A percentile compares a stretch with the other conserved stretches of the same genome.
phyloP scores from a whole-genome alignment of 2,113 vertebrate species.

The Nannospalax galili region DNA sequence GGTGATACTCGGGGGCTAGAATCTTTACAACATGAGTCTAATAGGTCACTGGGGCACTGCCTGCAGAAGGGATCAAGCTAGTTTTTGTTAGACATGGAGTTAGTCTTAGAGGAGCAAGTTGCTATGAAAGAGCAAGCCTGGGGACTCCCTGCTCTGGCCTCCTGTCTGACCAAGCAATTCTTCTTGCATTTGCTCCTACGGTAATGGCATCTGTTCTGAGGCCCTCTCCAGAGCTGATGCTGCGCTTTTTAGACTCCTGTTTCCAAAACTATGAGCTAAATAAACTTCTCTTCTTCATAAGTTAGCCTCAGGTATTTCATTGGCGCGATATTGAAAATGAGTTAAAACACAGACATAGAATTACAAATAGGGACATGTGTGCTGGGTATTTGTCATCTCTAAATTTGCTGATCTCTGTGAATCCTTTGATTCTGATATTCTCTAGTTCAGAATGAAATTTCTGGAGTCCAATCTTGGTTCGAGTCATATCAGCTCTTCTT shows the following conservation, averaged over 20 bases:
- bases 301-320: not conserved
- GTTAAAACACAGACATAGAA: not conserved
- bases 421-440: not conserved
- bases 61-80: not conserved
- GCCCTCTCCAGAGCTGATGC: not conserved
- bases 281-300: not conserved
- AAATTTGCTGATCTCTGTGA: not conserved
- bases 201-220: not conserved
- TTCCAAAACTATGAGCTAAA: not conserved
- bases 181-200: not conserved
- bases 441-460: constrained; percentile 1
- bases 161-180: not conserved
- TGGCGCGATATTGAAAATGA: not conserved
- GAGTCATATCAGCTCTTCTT: not conserved
- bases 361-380: not conserved
- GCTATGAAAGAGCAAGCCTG: not conserved
- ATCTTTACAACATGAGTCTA: not conserved
- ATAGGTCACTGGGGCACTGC: too few relatives aligned
- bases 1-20: not conserved
- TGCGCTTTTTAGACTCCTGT: not conserved
- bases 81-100: not conserved
- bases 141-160: not conserved
- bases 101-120: not conserved
- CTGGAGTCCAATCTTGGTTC: not conserved
- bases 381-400: not conserved